phyloP scores from a whole-genome alignment of 2,113 vertebrate species.

The Indicator maculatus region DNA sequence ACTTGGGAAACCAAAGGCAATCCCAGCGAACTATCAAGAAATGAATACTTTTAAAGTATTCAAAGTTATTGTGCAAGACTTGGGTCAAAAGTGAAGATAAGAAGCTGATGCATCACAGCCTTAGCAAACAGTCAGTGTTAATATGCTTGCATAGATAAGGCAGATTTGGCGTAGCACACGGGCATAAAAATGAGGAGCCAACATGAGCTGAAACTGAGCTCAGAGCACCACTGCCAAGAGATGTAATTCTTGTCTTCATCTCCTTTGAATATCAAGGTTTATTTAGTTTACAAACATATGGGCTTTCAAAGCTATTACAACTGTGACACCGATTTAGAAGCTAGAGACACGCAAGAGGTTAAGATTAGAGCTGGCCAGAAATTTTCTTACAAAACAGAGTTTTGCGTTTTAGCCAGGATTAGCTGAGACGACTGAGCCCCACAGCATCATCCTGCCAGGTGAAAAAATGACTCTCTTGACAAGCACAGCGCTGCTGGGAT shows the following conservation, averaged over 20 bases:
- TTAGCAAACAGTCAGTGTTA: constrained; percentile 42
- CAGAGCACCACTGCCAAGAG: constrained; percentile 64
- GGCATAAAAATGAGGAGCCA: constrained; percentile 61
- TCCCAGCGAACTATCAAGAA: constrained; percentile 31
- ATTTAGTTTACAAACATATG: constrained; percentile 72
- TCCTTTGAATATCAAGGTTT: constrained; percentile 73
- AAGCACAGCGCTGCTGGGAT: constrained; percentile 41
- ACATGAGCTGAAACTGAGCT: constrained; percentile 61
- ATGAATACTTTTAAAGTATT: neutral
- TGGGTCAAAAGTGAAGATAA: constrained; percentile 50
- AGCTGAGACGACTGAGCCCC: constrained; percentile 59
- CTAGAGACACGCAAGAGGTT: constrained; percentile 66
- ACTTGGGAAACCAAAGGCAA: constrained; percentile 9
- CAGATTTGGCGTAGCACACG: constrained; percentile 48
- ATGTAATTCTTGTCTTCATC: constrained; percentile 72
- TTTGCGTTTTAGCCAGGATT: constrained; percentile 71
- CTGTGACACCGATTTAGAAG: constrained; percentile 67
- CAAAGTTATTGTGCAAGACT: constrained; percentile 21
- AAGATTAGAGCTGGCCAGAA: constrained; percentile 68
- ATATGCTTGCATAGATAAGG: constrained; percentile 65
- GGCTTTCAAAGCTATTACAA: constrained; percentile 67
- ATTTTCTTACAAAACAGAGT: constrained; percentile 69
- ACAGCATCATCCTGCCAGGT: constrained; percentile 68
- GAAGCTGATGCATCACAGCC: constrained; percentile 33
- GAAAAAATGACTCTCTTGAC: constrained; percentile 66